Base-by-base conservation (phyloP, 2,888 invertebrate species). In the Eudasyphora cyanicolor region DNA sequence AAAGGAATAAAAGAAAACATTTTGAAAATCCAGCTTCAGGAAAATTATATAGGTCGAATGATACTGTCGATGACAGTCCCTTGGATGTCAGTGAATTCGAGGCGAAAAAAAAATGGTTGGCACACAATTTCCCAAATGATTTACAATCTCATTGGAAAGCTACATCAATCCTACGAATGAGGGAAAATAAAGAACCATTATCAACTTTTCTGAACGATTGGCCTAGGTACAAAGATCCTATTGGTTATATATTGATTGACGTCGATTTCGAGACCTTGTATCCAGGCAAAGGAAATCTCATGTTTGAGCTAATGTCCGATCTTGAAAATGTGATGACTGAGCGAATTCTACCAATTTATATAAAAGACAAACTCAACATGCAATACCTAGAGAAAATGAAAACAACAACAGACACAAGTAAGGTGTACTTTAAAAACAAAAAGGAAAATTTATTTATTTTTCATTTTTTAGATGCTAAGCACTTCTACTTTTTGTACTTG, bases 241-340 rank as follows among this genome's bases (percentile, higher is more conserved):
- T n/a, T n/a, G n/a, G n/a, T n/a, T n/a, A 2, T 3, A 32, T 60
- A 14, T 14, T 57, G 54, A 77, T 77, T 45, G 62, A 77, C 64
- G 54, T 77, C 19, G 82, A 77, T 51, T 77, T 82, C 21, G 54
- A 77, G 21, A 45, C 67, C 12, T 60, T 77, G 57, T 67, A 77
- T 74, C 54, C 82, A 45, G 69, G 42, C 29, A 71, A 73, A 49
- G 76, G 62, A 32, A 62, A 73, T 35, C 19, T 71, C 17, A 64
- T 76, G 51, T 82, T 67, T 76, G 75, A 75, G 49, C 62, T 29
- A 49, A 75, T 75, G 17, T 32, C 76, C 42, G 49, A 8, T 67
- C 67, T 76, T 51, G 51, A 76, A 74, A 74, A 74, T 49, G 62
- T 60, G 74, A 62, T 74, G 49, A 62, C 29, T 45, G 21, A 75